Evolutionary conservation across 53 echinoderm and acorn worm genomes (phyloP).

Genomic region (Pentamera pediparva): DNA sequence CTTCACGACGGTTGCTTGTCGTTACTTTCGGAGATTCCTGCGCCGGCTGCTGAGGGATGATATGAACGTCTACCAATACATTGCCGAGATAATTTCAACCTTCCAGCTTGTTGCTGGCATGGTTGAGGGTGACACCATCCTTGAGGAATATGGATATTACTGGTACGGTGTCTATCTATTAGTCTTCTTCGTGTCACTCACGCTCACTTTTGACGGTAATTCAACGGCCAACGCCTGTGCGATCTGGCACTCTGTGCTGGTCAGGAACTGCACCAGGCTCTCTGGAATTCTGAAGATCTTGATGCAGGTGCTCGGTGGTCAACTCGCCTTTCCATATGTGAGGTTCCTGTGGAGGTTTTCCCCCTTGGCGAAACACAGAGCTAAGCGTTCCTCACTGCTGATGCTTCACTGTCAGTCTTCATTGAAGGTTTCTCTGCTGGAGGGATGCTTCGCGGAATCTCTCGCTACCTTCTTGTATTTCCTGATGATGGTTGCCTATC

Average conservation of each 20-base stretch:
- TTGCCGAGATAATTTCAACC: constrained; percentile 72
- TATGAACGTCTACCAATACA: constrained; percentile 48
- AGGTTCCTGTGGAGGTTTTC: constrained; percentile 59
- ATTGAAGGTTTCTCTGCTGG: constrained; percentile 46
- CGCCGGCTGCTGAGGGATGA: constrained; percentile 47
- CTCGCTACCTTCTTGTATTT: constrained; percentile 76
- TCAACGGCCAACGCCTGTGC: constrained; percentile 80
- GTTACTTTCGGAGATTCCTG: constrained; percentile 27
- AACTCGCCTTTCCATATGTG: constrained; percentile 47
- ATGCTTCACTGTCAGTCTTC: constrained; percentile 62
- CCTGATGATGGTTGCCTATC: constrained; percentile 40
- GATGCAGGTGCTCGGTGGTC: constrained; percentile 64
- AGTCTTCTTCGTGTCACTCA: constrained; percentile 57
- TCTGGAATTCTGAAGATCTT: constrained; percentile 41
- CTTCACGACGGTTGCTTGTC: constrained; percentile 56
- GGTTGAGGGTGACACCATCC: constrained; percentile 83
- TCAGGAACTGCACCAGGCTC: constrained; percentile 23
- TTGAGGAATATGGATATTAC: constrained; percentile 70
- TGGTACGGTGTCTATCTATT: constrained; percentile 81
- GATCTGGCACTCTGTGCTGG: constrained; percentile 62
- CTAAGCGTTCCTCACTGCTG: constrained; percentile 54
- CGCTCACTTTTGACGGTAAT: constrained; percentile 75
- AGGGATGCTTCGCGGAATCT: constrained; percentile 69
- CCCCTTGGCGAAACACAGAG: constrained; percentile 56
- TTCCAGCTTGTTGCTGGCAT: constrained; percentile 92